Percentiles rank a stretch among this genome's conserved stretches.
These are phyloP conservation scores for Zeugodacus cucurbitae DNA, from an alignment of 1,140 invertebrate species.

Conservation along the genomic window DNA sequence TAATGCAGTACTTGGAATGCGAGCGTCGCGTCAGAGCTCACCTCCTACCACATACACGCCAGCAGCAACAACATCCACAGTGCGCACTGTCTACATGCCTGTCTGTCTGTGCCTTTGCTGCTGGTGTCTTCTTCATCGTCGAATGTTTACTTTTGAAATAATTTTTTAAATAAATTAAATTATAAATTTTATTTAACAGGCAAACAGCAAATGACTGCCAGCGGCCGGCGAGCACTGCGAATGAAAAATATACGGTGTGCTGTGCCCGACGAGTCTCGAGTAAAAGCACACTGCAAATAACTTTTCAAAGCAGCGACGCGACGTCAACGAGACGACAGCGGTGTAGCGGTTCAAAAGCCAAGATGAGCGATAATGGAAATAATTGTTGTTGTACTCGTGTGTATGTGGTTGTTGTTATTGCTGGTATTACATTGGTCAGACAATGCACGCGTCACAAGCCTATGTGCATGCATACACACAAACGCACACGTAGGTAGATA, in stretches of 20 bases:
- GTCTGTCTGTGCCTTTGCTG: not conserved
- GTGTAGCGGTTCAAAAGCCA: not conserved
- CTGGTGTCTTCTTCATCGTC: not conserved
- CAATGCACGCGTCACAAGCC: not conserved
- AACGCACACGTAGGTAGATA: not conserved
- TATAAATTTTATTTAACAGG: slow-evolving; percentile 39
- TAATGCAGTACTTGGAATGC: not conserved
- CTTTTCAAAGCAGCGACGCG: not conserved
- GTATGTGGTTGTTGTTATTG: not conserved
- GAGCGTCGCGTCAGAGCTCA: not conserved
- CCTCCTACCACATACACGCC: not conserved
- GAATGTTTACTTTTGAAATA: slow-evolving; percentile 31
- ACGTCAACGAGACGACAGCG: not conserved
- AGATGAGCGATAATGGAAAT: not conserved
- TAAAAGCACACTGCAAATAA: not conserved
- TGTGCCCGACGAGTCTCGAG: not conserved
- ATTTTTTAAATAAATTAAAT: slow-evolving; percentile 42
- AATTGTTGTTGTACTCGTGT: no score
- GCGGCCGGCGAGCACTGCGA: not conserved
- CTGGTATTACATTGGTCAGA: not conserved
- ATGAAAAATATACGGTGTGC: not conserved
- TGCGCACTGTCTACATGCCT: not conserved
- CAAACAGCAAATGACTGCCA: slow-evolving; percentile 29
- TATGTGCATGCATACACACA: not conserved
- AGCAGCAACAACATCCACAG: not conserved